A percentile compares a stretch with the other conserved stretches of the same genome.
Conservation (phyloP, 2,888 invertebrate species). For the Parascotia fuliginaria region DNA sequence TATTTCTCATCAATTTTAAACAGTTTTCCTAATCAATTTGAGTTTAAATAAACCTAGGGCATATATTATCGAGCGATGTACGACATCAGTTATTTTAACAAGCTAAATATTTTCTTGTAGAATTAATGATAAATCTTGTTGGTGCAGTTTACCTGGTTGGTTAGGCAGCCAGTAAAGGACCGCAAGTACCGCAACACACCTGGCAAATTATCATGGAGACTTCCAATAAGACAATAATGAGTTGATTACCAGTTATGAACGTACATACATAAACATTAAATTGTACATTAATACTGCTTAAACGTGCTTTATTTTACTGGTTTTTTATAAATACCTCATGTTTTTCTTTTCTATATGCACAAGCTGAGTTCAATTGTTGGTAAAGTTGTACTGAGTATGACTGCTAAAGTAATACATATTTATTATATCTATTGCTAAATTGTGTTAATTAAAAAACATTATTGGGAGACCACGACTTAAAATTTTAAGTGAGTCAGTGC, state of each 20-base stretch:
- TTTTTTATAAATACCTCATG: slow-evolving; percentile 20
- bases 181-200: slow-evolving; percentile 44
- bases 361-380: slow-evolving; percentile 32
- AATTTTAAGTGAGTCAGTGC: too few species aligned
- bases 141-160: slow-evolving; percentile 45
- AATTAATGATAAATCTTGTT: slow-evolving; percentile 40
- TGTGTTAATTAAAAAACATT: too few species aligned
- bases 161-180: slow-evolving; percentile 13
- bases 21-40: too few species aligned
- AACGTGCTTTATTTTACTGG: slow-evolving; percentile 26
- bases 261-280: slow-evolving; percentile 35
- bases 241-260: slow-evolving; percentile 48
- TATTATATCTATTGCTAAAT: too few species aligned
- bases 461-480: too few species aligned
- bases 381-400: too few species aligned
- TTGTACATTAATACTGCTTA: slow-evolving; percentile 14
- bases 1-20: too few species aligned
- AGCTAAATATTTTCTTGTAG: slow-evolving; percentile 16
- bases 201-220: slow-evolving; percentile 59
- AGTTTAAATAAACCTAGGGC: too few species aligned
- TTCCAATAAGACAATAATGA: slow-evolving; percentile 58
- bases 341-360: slow-evolving; percentile 25
- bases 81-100: slow-evolving; percentile 10
- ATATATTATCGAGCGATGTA: too few species aligned
- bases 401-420: too few species aligned